Base-by-base conservation (phyloP, 2,888 invertebrate genomes). In the Charanyca ferruginea region DNA sequence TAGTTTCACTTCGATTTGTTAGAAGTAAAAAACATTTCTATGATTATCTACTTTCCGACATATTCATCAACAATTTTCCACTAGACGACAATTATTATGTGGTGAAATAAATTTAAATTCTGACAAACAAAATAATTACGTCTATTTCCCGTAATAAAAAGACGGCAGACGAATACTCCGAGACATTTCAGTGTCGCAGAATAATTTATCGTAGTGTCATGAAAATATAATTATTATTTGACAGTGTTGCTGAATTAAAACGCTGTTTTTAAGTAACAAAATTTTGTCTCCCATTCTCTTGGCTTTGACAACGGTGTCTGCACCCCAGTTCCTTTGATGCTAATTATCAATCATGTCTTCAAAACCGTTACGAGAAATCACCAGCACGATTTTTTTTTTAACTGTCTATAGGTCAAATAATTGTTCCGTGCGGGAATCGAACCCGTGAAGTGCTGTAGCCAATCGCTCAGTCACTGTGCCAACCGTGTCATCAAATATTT, bases 1-100 rank as follows among this genome's bases (percentile, higher is more conserved):
- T 71, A 68, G 52, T 63, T 66, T 58, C 48, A 59, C 49, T 72
- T 57, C 35, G 57, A 64, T 72, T 61, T 64, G 20, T 38, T 28
- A 41, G 32, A 23, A 35, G 18, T 51, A 20, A 16, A 35, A 45
- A 54, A 20, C 0, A 41, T 11, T 23, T 22, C 42, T 28, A 57
- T 8, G 7, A 51, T 16, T 13, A 38, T 4, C 1, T 48, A 28
- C n/a, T 25, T 20, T 3, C 5, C 18, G 20, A 49, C 7, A 20
- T 61, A 41, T 22, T 48, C 3, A 25, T 23, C 16, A 48, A 51
- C 16, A 42, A 44, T 48, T 55, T 60, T 71, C 16, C 38, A 22
- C 11, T 64, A 1, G 3, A 4, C 18, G 2, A 25, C n/a, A n/a
- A n/a, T 44, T 13, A 54, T 32, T 9, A 9, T 28, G 0, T 13